Evolutionary conservation across 2,888 invertebrate species (phyloP), one percentile per base, ranked within the genome.

Genomic region (Creontiades dilutus): DNA sequence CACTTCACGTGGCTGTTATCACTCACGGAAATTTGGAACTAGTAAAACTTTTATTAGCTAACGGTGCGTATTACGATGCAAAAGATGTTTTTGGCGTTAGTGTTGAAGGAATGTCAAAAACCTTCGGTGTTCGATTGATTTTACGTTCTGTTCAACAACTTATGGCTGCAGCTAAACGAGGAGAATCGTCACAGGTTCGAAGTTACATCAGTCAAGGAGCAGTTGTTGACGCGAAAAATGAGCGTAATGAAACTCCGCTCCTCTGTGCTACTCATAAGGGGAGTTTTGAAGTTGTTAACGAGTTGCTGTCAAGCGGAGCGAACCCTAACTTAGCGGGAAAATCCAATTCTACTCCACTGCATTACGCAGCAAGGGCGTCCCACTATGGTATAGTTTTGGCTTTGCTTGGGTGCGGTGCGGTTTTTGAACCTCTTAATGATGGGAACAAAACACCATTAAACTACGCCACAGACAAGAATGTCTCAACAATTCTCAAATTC

Each of bases 101-200:
- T 14, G 52, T 16, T 12, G n/a, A 61, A 2, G 61, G n/a, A 9
- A 61, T 61, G 9, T n/a, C 61, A 9, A 19, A 9, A 19, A 16
- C n/a, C 2, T n/a, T 16, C n/a, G 19, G 9, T n/a, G 19, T 61
- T 61, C 9, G n/a, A n/a, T 3, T 19, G 61, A 19, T 61, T 19
- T 19, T 61, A 14, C n/a, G n/a, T 19, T 61, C 61, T 19, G 61
- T 61, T 61, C n/a, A 61, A 61, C 61, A 61, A 19, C 61, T 61
- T 16, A 19, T 61, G n/a, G n/a, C n/a, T 16, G 61, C n/a, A 19
- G 61, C 61, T 4, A 61, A 61, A 61, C 16, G 61, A n/a, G 61
- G 61, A 9, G 19, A 61, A 9, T 19, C n/a, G 19, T 61, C 9
- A 61, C 61, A 61, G n/a, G 61, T 61, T 61, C 61, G 16, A 61